Evolutionary conservation across 30 jellyfish, hydroid and myxozoan genomes (phyloP), one percentile per base, ranked within the genome.

Genomic region (Mastigias papua): DNA sequence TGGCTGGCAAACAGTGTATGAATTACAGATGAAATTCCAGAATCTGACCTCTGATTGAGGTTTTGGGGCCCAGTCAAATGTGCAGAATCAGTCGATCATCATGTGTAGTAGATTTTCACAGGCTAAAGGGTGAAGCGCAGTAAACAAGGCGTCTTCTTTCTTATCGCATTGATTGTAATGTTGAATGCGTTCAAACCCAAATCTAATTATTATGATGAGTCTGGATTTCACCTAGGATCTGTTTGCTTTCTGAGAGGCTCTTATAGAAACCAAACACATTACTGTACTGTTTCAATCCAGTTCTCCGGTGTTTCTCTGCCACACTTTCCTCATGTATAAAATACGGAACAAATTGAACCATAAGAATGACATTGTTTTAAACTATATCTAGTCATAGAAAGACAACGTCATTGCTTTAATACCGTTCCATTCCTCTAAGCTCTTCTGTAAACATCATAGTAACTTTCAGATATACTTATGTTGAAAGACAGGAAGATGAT

Each of bases 21-120:
- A 54, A 54, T 21, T 19, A 63, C 20, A 42, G 26, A 17, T 9
- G 42, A 63, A 63, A 63, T 63, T 22, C 74, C 74, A 63, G 20
- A 22, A 27, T 63, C 13, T 25, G 74, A 63, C 74, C 74, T 63
- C 37, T 27, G n/a, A 25, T 63, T 63, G 74, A 63, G 74, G 74
- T 25, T 63, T n/a, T 63, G 74, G 23, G 42, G 6, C 37, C 74
- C 42, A 27, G 74, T 20, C 74, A 27, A 22, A 17, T 63, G 37
- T 17, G 26, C 13, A 63, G 37, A 63, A 6, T 7, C 3, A 63
- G 74, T 19, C 23, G 19, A 63, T 63, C 42, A 27, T 1, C 11
- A 11, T 63, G 37, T 20, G 74, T 42, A 63, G 23, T 63, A 42
- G 19, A 20, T 63, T 17, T 25, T 63, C 2, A 26, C 20, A 13